phyloP scores from a whole-genome alignment of 1,140 invertebrate genomes.

The Bactericera cockerelli region DNA sequence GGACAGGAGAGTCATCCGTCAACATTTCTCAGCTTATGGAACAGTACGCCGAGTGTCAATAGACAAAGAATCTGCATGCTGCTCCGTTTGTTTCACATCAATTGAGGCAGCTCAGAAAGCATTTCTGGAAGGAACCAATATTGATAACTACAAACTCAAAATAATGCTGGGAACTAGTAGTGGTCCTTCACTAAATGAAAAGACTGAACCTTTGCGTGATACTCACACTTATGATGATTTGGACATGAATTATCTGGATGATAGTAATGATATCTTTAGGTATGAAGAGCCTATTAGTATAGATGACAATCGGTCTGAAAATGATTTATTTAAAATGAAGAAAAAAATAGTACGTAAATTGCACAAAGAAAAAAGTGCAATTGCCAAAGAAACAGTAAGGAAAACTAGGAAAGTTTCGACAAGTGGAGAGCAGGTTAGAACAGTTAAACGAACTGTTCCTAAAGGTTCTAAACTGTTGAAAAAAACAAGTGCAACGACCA shows the following conservation, averaged over 20 bases:
- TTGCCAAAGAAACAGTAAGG: not conserved
- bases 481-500: not conserved
- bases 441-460: not conserved
- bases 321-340: slow-evolving; percentile 1
- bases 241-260: not conserved
- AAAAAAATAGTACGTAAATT: not conserved
- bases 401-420: not conserved
- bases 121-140: not conserved
- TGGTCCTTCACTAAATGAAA: not conserved
- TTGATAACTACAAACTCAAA: not conserved
- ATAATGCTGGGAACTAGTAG: not conserved
- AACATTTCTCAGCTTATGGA: not conserved
- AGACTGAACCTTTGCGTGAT: not conserved
- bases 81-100: not conserved
- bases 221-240: slow-evolving; percentile 4
- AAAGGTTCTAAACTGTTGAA: not conserved
- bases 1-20: not conserved
- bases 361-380: not conserved
- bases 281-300: not conserved
- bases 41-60: not conserved
- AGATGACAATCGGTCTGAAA: not conserved
- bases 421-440: too few relatives aligned
- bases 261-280: not conserved
- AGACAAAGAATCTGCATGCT: not conserved
- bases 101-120: not conserved